A percentile compares a stretch with the other conserved stretches of the same genome.
These are phyloP conservation scores for Copidosoma floridanum DNA, from an alignment of 1,140 invertebrate species.

Conservation along the genomic window DNA sequence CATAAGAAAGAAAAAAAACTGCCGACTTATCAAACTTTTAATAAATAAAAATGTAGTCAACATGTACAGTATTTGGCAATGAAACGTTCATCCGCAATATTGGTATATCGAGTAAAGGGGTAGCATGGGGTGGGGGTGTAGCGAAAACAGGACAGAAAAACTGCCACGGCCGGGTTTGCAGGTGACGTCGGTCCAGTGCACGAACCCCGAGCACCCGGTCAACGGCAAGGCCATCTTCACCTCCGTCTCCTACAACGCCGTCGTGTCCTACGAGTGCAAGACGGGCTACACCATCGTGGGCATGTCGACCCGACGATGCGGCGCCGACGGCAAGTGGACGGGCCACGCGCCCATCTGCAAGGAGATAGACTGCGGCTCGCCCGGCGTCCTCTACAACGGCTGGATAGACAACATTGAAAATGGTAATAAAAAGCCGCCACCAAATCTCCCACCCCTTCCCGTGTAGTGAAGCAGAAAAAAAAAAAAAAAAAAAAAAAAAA, in stretches of 20 bases:
- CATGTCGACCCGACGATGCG: constrained; percentile 81
- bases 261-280: constrained; percentile 90
- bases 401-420: constrained; percentile 91
- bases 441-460: too few species aligned
- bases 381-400: constrained; percentile 88
- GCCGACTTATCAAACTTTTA: too few species aligned
- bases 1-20: too few species aligned
- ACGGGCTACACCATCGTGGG: constrained; percentile 89
- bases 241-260: constrained; percentile 90
- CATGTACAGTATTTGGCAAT: too few species aligned
- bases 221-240: constrained; percentile 90
- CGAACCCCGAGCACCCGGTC: constrained; percentile 80
- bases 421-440: too few species aligned
- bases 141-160: too few species aligned
- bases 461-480: too few species aligned
- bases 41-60: too few species aligned
- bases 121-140: too few species aligned
- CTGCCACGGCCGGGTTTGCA: too few species aligned
- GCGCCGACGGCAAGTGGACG: constrained; percentile 89
- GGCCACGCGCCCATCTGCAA: constrained; percentile 83
- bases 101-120: too few species aligned
- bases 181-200: constrained; percentile 87
- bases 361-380: constrained; percentile 94
- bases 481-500: constrained; percentile 2
- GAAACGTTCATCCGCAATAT: too few species aligned